phyloP scores from a whole-genome alignment of 2,888 invertebrate species.

The Mayetiola destructor region DNA sequence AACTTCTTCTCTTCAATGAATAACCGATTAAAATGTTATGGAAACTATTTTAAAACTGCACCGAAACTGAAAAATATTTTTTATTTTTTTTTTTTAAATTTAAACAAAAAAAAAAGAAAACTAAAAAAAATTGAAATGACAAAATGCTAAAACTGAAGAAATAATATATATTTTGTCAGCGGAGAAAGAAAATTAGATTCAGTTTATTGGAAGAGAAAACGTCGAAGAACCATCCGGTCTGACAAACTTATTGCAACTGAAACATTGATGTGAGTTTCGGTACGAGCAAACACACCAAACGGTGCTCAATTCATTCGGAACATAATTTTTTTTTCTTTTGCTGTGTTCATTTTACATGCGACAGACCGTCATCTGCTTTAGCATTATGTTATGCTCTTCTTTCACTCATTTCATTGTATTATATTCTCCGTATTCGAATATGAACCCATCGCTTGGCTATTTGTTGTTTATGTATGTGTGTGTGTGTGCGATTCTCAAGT shows the following conservation, averaged over 20 bases:
- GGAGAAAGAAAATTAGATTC: background rate
- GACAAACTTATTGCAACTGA: constrained; percentile 8
- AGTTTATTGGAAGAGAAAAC: background rate
- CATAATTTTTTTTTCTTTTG: no score
- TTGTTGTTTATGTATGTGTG: background rate
- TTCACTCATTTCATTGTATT: no score
- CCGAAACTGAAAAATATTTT: no score
- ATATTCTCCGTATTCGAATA: no score
- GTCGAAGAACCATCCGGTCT: constrained; percentile 4
- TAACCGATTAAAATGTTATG: no score
- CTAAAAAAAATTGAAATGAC: background rate
- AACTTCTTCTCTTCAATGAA: no score
- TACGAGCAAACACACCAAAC: constrained; percentile 11
- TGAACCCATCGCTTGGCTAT: no score
- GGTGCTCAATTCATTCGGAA: no score
- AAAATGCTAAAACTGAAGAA: background rate
- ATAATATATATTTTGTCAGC: background rate
- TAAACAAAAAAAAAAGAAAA: background rate
- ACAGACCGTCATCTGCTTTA: background rate
- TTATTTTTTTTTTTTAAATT: no score
- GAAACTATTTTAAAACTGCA: no score
- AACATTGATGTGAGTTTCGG: background rate
- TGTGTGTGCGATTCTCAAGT: background rate
- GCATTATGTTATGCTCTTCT: background rate
- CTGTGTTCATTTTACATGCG: background rate